Percentiles rank a stretch among this genome's conserved stretches.
These are phyloP conservation scores for Myocastor coypus DNA, from an alignment of 2,113 vertebrate species.

Conservation along the genomic window DNA sequence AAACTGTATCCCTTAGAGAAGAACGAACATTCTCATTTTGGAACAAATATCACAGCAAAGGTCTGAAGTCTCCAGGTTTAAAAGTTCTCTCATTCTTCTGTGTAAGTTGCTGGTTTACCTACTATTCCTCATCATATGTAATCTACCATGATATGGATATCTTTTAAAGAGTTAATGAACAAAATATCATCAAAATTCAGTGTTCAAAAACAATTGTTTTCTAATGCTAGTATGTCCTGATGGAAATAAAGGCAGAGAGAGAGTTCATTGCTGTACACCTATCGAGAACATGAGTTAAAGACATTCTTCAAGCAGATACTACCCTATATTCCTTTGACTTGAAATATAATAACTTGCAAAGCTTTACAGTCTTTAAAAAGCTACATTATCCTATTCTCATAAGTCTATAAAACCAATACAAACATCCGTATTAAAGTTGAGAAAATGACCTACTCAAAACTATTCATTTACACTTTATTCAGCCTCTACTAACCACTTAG, in stretches of 20 bases:
- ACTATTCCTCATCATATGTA: neutral
- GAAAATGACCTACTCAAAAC: neutral
- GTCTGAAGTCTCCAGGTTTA: neutral
- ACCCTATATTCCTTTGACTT: neutral
- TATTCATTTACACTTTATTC: neutral
- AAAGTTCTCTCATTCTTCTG: neutral
- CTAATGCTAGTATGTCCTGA: neutral
- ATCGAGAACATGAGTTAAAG: neutral
- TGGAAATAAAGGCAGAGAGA: neutral
- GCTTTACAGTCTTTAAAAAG: neutral
- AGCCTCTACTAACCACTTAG: neutral
- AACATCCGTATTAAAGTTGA: neutral
- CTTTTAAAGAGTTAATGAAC: neutral
- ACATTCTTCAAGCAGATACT: neutral
- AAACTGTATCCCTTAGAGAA: neutral
- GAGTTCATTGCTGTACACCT: neutral
- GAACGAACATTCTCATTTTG: neutral
- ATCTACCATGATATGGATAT: neutral
- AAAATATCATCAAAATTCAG: neutral
- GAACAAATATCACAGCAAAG: neutral
- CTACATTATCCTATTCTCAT: neutral
- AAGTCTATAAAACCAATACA: neutral
- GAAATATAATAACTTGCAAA: neutral
- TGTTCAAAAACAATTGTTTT: neutral
- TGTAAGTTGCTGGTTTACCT: neutral